A percentile compares a stretch with the other conserved stretches of the same genome.
Evolutionary conservation across 2,888 invertebrate species (phyloP).

Genomic region (Epiblema foenella): DNA sequence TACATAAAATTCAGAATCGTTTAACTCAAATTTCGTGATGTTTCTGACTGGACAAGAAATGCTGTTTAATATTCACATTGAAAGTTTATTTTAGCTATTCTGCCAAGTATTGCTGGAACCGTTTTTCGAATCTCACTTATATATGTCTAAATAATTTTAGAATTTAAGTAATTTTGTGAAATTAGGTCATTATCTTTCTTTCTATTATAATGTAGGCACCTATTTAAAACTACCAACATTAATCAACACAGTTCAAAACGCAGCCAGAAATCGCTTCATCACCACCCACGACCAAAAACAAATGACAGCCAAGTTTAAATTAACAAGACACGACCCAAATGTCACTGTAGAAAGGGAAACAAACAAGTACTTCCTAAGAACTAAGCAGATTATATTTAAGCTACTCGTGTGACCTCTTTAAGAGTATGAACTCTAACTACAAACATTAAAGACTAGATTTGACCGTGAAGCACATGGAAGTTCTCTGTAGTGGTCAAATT

Average conservation of each 20-base stretch:
- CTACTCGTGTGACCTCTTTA: background rate
- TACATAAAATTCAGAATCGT: no score
- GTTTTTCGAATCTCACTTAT: no score
- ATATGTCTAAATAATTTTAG: no score
- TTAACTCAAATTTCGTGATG: no score
- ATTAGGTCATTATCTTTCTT: no score
- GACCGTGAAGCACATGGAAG: background rate
- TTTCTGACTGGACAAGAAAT: no score
- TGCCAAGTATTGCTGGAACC: no score
- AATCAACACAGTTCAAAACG: slow-evolving; percentile 2
- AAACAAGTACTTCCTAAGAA: slow-evolving; percentile 3
- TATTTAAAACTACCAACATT: background rate
- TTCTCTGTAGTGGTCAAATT: slow-evolving; percentile 48
- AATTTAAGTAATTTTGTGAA: no score
- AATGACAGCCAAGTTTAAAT: slow-evolving; percentile 7
- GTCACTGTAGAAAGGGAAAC: background rate
- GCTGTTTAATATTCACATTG: no score
- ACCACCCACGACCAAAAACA: slow-evolving; percentile 27
- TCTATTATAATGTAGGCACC: no score
- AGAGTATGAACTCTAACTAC: background rate
- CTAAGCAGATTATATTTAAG: no score
- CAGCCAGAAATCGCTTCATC: slow-evolving; percentile 17
- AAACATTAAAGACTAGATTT: slow-evolving; percentile 2
- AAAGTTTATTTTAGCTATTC: no score
- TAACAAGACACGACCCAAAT: slow-evolving; percentile 24